These are phyloP conservation scores for Hyphantria cunea DNA, from an alignment of 1,140 invertebrate species.

Conservation along the genomic window DNA sequence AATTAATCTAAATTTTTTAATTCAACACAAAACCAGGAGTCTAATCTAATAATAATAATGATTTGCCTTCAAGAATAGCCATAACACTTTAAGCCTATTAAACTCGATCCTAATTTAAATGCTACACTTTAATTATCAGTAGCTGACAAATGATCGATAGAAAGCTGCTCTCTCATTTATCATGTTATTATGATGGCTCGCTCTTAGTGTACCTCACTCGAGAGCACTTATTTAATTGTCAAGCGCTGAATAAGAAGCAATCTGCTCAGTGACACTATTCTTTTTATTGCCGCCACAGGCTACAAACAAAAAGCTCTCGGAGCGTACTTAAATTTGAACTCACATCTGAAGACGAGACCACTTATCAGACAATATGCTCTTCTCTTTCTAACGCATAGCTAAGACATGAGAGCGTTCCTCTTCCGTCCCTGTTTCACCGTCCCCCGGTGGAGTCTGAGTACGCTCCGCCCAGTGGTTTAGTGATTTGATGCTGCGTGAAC, in stretches of 20 bases:
- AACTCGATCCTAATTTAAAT: slow-evolving; percentile 46
- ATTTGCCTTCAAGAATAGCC: slow-evolving; percentile 14
- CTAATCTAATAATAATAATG: neutral
- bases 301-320: slow-evolving; percentile 74
- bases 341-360: slow-evolving; percentile 64
- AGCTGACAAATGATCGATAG: slow-evolving; percentile 73
- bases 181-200: slow-evolving; percentile 70
- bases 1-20: slow-evolving; percentile 2
- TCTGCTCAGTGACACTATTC: slow-evolving; percentile 78
- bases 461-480: slow-evolving; percentile 81
- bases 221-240: slow-evolving; percentile 79
- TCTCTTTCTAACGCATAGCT: slow-evolving; percentile 55
- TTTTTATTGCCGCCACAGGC: slow-evolving; percentile 71
- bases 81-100: slow-evolving; percentile 37
- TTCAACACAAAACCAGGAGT: slow-evolving; percentile 7
- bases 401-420: slow-evolving; percentile 43
- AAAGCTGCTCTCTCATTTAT: slow-evolving; percentile 68
- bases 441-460: slow-evolving; percentile 74
- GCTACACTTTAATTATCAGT: slow-evolving; percentile 67
- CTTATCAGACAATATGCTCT: slow-evolving; percentile 50
- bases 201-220: slow-evolving; percentile 63
- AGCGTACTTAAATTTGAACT: slow-evolving; percentile 65
- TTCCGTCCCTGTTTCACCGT: slow-evolving; percentile 64
- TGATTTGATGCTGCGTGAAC: slow-evolving; percentile 82
- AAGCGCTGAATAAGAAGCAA: slow-evolving; percentile 76